Percentiles rank a stretch among this genome's conserved stretches.
These are phyloP conservation scores for Varanus salvator DNA, from an alignment of 2,113 vertebrate species.

Conservation along the genomic window DNA sequence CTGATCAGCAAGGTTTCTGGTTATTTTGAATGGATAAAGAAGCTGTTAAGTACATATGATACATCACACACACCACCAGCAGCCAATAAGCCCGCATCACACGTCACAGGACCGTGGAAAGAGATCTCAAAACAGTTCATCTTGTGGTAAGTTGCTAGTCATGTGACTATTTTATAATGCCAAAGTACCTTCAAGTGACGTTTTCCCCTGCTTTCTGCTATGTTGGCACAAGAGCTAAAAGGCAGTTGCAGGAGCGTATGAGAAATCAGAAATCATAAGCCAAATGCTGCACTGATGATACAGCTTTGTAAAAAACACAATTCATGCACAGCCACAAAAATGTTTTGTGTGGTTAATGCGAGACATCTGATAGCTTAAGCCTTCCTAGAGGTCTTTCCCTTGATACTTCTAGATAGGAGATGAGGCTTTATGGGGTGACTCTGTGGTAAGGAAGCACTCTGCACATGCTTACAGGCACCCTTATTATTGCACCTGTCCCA, in stretches of 20 bases:
- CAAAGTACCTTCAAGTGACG: neutral
- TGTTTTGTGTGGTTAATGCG: neutral
- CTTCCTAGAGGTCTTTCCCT: neutral
- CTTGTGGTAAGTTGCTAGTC: too few species aligned
- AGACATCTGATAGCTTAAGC: neutral
- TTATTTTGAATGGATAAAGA: too few species aligned
- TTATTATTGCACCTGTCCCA: neutral
- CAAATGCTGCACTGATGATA: neutral
- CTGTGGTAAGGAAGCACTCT: neutral
- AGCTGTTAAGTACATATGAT: neutral
- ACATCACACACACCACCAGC: neutral
- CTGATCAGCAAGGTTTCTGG: neutral
- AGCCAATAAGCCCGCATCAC: neutral
- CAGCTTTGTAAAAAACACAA: neutral
- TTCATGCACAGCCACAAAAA: conserved; percentile 4
- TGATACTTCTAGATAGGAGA: neutral
- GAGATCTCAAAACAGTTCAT: neutral
- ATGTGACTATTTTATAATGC: neutral
- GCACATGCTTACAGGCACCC: neutral
- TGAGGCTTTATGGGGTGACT: neutral
- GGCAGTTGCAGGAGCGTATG: neutral
- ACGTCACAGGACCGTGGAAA: neutral
- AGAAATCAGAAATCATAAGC: neutral
- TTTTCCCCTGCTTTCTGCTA: neutral
- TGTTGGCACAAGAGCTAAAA: neutral